These are phyloP conservation scores for Hyposoter dolosus DNA, from an alignment of 2,888 invertebrate species.

Conservation along the genomic window DNA sequence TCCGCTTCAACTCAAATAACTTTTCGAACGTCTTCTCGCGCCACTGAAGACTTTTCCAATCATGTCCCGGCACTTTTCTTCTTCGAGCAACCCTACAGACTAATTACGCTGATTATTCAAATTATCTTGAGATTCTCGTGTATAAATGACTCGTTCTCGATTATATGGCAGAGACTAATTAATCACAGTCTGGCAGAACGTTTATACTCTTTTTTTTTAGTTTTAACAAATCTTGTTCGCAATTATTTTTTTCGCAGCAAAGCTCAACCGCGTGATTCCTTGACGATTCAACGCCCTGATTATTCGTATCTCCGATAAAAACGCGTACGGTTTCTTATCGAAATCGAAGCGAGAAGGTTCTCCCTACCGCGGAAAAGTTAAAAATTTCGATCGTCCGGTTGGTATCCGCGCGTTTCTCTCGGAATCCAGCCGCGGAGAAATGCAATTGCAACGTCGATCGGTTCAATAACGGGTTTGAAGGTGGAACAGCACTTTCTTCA, in stretches of 20 bases:
- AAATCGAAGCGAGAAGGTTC: background rate
- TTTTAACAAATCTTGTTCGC: background rate
- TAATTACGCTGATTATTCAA: background rate
- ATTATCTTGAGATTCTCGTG: background rate
- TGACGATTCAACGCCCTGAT: constrained; percentile 37
- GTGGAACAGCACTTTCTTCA: constrained; percentile 75
- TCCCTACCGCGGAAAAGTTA: constrained; percentile 1
- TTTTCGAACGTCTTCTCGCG: constrained; percentile 66
- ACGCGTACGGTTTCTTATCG: background rate
- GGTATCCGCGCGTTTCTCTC: constrained; percentile 20
- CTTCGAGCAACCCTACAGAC: background rate
- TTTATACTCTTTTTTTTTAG: background rate
- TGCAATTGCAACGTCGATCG: constrained; percentile 59
- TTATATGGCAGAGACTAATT: constrained; percentile 15
- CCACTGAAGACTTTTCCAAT: constrained; percentile 60
- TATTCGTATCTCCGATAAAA: constrained; percentile 6
- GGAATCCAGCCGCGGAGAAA: constrained; percentile 43
- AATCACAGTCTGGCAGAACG: constrained; percentile 5
- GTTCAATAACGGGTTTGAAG: constrained; percentile 74
- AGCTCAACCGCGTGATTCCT: constrained; percentile 1
- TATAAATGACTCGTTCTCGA: background rate
- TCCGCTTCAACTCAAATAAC: background rate
- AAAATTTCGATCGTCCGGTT: constrained; percentile 17
- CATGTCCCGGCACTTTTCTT: constrained; percentile 59
- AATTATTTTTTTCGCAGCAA: background rate